These are phyloP conservation scores for Dendrophyllia cribrosa DNA, from an alignment of 64 coral and sea anemone genomes.

Conservation along the genomic window DNA sequence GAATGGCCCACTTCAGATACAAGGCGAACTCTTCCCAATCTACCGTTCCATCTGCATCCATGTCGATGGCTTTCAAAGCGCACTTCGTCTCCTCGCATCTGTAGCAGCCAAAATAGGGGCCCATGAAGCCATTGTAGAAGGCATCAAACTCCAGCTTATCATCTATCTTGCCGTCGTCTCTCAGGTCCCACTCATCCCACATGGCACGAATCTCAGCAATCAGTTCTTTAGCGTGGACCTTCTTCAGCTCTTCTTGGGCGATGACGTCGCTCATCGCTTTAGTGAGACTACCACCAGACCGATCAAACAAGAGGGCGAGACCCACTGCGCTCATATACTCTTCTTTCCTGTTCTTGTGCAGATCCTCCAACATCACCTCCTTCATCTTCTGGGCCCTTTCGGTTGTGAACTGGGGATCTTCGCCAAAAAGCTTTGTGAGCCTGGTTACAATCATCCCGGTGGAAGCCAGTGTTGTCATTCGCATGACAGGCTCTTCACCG, in stretches of 20 bases:
- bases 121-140: slow-evolving; percentile 85
- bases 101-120: slow-evolving; percentile 76
- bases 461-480: slow-evolving; percentile 15
- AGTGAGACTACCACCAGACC: slow-evolving; percentile 24
- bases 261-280: background rate
- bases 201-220: slow-evolving; percentile 47
- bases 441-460: slow-evolving; percentile 3
- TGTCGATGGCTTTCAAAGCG: slow-evolving; percentile 70
- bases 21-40: slow-evolving; percentile 83
- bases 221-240: background rate
- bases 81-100: slow-evolving; percentile 53
- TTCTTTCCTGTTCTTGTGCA: slow-evolving; percentile 10
- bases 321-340: slow-evolving; percentile 56
- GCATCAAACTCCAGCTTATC: slow-evolving; percentile 53
- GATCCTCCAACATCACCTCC: slow-evolving; percentile 33
- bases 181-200: slow-evolving; percentile 72
- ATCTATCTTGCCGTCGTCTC: slow-evolving; percentile 35
- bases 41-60: slow-evolving; percentile 70
- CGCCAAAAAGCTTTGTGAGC: slow-evolving; percentile 22
- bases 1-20: slow-evolving; percentile 76
- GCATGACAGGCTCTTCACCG: slow-evolving; percentile 17
- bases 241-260: background rate
- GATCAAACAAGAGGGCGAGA: slow-evolving; percentile 41
- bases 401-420: slow-evolving; percentile 42
- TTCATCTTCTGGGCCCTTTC: slow-evolving; percentile 14